phyloP scores from a whole-genome alignment of 2,888 invertebrate genomes.

The Anagyrus pseudococci region DNA sequence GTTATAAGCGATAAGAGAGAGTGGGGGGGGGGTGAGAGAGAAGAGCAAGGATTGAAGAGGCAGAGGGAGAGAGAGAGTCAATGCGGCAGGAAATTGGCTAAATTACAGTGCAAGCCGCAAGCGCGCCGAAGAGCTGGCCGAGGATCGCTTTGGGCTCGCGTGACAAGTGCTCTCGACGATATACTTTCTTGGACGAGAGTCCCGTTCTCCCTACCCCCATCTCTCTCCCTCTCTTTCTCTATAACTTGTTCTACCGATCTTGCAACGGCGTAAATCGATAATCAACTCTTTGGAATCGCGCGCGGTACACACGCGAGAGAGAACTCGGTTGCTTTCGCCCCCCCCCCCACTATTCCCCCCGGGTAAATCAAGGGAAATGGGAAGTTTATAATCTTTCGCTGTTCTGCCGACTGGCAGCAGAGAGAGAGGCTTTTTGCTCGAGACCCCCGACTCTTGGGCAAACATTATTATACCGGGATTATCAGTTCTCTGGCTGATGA shows the following conservation, averaged over 20 bases:
- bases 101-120: slow-evolving; percentile 20
- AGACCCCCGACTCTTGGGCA: neutral
- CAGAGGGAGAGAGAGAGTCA: neutral
- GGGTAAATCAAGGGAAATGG: slow-evolving; percentile 3
- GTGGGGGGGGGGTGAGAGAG: too few relatives aligned
- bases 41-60: too few relatives aligned
- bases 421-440: too few relatives aligned
- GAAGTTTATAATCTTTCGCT: slow-evolving; percentile 10
- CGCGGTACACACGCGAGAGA: slow-evolving; percentile 12
- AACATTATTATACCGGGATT: neutral
- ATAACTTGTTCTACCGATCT: too few relatives aligned
- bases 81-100: slow-evolving; percentile 28
- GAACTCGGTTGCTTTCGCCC: too few relatives aligned
- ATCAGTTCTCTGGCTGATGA: neutral
- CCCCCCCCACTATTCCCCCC: too few relatives aligned
- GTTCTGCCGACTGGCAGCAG: neutral
- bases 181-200: slow-evolving; percentile 2
- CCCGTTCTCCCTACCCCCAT: slow-evolving; percentile 3
- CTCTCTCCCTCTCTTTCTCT: neutral
- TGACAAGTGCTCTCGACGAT: slow-evolving; percentile 24
- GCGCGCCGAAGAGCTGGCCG: neutral
- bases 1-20: too few relatives aligned
- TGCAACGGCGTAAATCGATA: slow-evolving; percentile 29
- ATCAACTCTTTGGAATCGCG: slow-evolving; percentile 18
- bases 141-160: slow-evolving; percentile 14